A percentile compares a stretch with the other conserved stretches of the same genome.
Conservation (phyloP, 2,113 vertebrate species). For the Xenopus borealis region DNA sequence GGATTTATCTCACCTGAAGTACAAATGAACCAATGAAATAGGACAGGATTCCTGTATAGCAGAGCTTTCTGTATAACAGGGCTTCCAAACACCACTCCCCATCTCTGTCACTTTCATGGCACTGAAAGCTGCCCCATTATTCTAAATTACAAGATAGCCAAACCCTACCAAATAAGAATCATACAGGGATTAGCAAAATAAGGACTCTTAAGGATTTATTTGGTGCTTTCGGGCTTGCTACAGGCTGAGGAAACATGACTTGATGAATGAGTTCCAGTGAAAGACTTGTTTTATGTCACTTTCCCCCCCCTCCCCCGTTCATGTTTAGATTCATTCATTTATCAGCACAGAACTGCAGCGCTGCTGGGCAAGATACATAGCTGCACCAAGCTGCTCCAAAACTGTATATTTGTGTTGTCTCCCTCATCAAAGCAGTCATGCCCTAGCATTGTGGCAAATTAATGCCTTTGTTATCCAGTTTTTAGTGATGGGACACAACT, state of each 20-base stretch:
- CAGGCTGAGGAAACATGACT: slow-evolving; percentile 5
- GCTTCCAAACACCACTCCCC: too few relatives aligned
- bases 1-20: too few relatives aligned
- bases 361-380: background rate
- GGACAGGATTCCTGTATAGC: too few relatives aligned
- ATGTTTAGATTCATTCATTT: slow-evolving; percentile 5
- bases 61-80: too few relatives aligned
- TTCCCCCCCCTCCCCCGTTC: background rate
- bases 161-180: background rate
- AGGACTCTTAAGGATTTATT: slow-evolving; percentile 1
- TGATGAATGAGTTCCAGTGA: slow-evolving; percentile 12
- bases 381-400: background rate
- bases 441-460: background rate
- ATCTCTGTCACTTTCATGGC: too few relatives aligned
- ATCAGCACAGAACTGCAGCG: background rate
- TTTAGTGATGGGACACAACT: background rate
- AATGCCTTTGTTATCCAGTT: background rate
- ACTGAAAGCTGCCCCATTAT: background rate
- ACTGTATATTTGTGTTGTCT: background rate
- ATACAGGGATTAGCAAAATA: background rate
- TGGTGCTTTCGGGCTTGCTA: background rate
- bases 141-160: background rate
- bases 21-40: too few relatives aligned
- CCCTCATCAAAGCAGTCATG: background rate
- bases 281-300: slow-evolving; percentile 11